Evolutionary conservation across 2,797 vertebrate genomes (phyloP), one percentile per base, ranked within the genome.

Genomic region (Psittacula derbiana): DNA sequence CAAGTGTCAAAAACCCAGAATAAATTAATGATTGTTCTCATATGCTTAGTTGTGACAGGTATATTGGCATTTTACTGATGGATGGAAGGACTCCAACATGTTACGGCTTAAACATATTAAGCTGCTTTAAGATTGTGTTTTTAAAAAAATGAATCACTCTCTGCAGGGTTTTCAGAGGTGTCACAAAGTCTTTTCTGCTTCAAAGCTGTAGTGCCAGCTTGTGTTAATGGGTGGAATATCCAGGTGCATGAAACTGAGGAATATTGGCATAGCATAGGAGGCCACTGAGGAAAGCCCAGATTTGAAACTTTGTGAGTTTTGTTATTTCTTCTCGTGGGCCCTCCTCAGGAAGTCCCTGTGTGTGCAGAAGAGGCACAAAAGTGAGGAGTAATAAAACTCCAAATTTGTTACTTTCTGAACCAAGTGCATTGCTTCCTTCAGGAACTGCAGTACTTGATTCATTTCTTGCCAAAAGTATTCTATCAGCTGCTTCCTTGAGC

Each of bases 1-100:
- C 44, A 81, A 50, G 55, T 58, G 61, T 88, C 70, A 57, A 30
- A 79, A 78, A 25, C 8, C 0, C 16, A 55, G 60, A 64, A 31
- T 33, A 36, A 73, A 30, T 33, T 25, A 46, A 41, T 78, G 61
- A 46, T 85, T 65, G 47, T 62, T 80, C 21, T 46, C 6, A 3
- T 64, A 11, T 17, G 80, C 55, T 89, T 78, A 64, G 27, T 30
- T 33, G 55, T 64, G 73, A 46, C 24, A 41, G 57, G 23, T 78
- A 21, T 43, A 58, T 49, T 87, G 78, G 28, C 47, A 43, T 67
- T 91, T 95, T 55, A 44, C 16, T 69, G 86, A 46, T 73, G 78
- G 78, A 40, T 75, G 55, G 28, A 74, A 61, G 49, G 49, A 61
- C 52, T 61, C 16, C 50, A 33, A 31, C 31, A 2, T 41, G 7